These are phyloP conservation scores for Drosophila novamexicana DNA, from an alignment of 1,140 invertebrate species.

Conservation along the genomic window DNA sequence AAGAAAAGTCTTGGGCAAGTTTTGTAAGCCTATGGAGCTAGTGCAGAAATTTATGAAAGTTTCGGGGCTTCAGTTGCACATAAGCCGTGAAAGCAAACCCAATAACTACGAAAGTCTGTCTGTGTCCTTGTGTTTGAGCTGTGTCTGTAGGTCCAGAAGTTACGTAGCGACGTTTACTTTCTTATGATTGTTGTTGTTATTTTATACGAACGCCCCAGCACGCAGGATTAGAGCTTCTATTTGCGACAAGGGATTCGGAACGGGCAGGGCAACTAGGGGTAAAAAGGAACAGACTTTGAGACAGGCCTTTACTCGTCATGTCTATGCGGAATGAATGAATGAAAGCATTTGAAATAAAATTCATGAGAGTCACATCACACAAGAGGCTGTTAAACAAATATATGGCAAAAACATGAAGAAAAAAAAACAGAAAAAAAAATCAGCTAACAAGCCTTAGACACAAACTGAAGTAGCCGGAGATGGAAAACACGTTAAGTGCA, in stretches of 20 bases:
- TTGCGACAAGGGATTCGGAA: slow-evolving; percentile 60
- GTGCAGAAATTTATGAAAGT: slow-evolving; percentile 74
- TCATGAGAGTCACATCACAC: slow-evolving; percentile 59
- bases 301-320: slow-evolving; percentile 24
- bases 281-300: slow-evolving; percentile 26
- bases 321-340: slow-evolving; percentile 34
- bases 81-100: slow-evolving; percentile 76
- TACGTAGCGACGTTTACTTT: slow-evolving; percentile 32
- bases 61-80: slow-evolving; percentile 60
- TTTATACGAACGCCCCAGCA: slow-evolving; percentile 19
- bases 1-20: slow-evolving; percentile 41
- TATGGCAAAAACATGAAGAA: slow-evolving; percentile 31
- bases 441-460: slow-evolving; percentile 54
- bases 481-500: slow-evolving; percentile 78
- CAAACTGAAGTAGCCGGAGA: slow-evolving; percentile 52
- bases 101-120: slow-evolving; percentile 41
- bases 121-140: not conserved
- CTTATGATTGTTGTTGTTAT: slow-evolving; percentile 45
- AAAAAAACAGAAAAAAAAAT: slow-evolving; percentile 3
- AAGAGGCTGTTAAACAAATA: slow-evolving; percentile 73
- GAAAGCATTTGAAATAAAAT: slow-evolving; percentile 71
- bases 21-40: slow-evolving; percentile 62
- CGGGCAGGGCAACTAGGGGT: slow-evolving; percentile 2
- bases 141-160: slow-evolving; percentile 23
- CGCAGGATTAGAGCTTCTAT: slow-evolving; percentile 60